These are phyloP conservation scores for Stenopsyche tienmushanensis DNA, from an alignment of 1,140 invertebrate species.

Conservation along the genomic window DNA sequence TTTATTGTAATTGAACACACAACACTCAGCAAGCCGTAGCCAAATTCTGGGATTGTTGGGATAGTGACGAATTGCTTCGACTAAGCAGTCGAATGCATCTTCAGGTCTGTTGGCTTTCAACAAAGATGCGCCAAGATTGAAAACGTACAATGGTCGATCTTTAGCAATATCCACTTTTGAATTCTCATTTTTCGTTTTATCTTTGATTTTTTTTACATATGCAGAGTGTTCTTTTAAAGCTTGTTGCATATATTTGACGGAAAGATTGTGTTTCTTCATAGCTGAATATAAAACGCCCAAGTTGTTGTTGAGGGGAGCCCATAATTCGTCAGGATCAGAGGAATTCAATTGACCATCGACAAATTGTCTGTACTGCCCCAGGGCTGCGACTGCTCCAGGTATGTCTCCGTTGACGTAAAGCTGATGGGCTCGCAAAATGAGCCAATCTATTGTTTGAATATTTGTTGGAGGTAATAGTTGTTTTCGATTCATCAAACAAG, in stretches of 20 bases:
- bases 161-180: slow-evolving; percentile 48
- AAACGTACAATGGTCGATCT: slow-evolving; percentile 80
- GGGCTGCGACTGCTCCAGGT: slow-evolving; percentile 56
- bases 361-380: slow-evolving; percentile 54
- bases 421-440: slow-evolving; percentile 57
- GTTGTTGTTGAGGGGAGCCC: slow-evolving; percentile 84
- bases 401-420: slow-evolving; percentile 59
- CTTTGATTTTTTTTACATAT: slow-evolving; percentile 52
- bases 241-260: slow-evolving; percentile 81
- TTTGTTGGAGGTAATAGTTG: slow-evolving; percentile 53
- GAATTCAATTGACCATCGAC: slow-evolving; percentile 42
- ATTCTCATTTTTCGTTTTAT: slow-evolving; percentile 37
- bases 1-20: slow-evolving; percentile 53
- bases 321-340: slow-evolving; percentile 50
- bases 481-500: slow-evolving; percentile 55
- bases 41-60: slow-evolving; percentile 88
- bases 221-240: slow-evolving; percentile 79
- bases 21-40: slow-evolving; percentile 92
- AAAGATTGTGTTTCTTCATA: slow-evolving; percentile 83
- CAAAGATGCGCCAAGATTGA: slow-evolving; percentile 87
- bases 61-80: slow-evolving; percentile 82
- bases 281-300: slow-evolving; percentile 85
- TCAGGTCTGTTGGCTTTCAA: slow-evolving; percentile 77
- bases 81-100: slow-evolving; percentile 88
- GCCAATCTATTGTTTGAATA: slow-evolving; percentile 51